Base-by-base conservation (phyloP, 1,140 invertebrate genomes). In the Diuraphis noxia region DNA sequence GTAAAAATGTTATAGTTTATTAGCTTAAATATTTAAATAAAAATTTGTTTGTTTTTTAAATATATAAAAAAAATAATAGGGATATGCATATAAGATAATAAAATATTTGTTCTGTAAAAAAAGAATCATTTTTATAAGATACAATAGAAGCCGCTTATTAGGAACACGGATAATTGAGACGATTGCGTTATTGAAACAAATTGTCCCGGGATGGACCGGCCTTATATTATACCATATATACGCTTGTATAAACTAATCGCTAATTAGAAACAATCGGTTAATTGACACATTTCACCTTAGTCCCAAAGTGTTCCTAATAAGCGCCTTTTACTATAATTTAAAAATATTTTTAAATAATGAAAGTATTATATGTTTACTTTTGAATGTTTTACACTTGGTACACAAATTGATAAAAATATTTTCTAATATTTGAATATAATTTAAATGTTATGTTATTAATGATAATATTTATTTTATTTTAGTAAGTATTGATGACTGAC, bases 381-480 rank as follows among this genome's bases (percentile, higher is more conserved):
- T 72, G 56, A 72, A 72, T 72, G 17, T 17, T 72, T 72, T n/a
- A 72, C n/a, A 17, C 5, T 72, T 72, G 13, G 23, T 72, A n/a
- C 10, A 63, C 30, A 63, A 63, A 63, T 63, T 63, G 10, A 30
- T 63, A n/a, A 30, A 63, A 72, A n/a, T 34, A n/a, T 30, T 56
- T 72, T 63, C n/a, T 72, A 19, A 72, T 72, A n/a, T 72, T n/a
- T 72, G 13, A 72, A 10, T 17, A 13, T 63, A n/a, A n/a, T 19
- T 63, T 72, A n/a, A 72, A 72, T 72, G 4, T 72, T n/a, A n/a
- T 17, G 2, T 72, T n/a, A n/a, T 34, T 72, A 34, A n/a, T 4
- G 56, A n/a, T 72, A 17, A 72, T 72, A 72, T 72, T 63, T 63
- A n/a, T 63, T 72, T n/a, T 72, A 63, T 72, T 72, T 72, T 72